Percentiles rank a stretch among this genome's conserved stretches.
These are phyloP conservation scores for Centruroides vittatus DNA, from an alignment of 1,140 invertebrate genomes.

Conservation along the genomic window DNA sequence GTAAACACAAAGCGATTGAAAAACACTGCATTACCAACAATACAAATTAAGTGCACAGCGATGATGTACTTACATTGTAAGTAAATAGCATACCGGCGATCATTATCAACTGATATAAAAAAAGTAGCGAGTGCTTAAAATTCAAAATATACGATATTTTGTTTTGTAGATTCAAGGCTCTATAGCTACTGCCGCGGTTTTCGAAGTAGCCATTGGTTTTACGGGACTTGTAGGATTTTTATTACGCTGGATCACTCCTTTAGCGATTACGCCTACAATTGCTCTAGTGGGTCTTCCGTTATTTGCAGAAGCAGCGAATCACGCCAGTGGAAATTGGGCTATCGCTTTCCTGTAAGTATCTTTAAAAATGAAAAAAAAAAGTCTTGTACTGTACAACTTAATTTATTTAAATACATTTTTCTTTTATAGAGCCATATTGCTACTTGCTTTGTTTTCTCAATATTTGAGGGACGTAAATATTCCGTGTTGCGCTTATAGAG, in stretches of 20 bases:
- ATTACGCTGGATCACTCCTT: conserved; percentile 50
- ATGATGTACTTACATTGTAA: too few relatives aligned
- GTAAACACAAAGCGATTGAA: background rate
- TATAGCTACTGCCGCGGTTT: conserved; percentile 61
- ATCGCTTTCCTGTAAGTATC: conserved; percentile 39
- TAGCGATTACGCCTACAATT: conserved; percentile 66
- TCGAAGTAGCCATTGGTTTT: conserved; percentile 59
- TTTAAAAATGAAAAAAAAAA: conserved; percentile 3
- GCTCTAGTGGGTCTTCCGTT: conserved; percentile 60
- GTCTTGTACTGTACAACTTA: conserved; percentile 1
- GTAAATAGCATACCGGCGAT: too few relatives aligned
- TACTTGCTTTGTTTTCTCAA: conserved; percentile 69
- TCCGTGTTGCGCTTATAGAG: conserved; percentile 45
- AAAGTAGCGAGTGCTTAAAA: too few relatives aligned
- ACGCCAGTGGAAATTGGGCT: conserved; percentile 63
- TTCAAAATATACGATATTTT: background rate
- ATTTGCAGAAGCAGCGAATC: conserved; percentile 56
- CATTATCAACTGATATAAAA: too few relatives aligned
- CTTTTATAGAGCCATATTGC: conserved; percentile 53
- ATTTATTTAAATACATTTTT: conserved; percentile 6
- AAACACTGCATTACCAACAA: too few relatives aligned
- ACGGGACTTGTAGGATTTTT: conserved; percentile 32
- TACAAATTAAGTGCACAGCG: too few relatives aligned
- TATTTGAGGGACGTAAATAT: conserved; percentile 51
- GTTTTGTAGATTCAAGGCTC: conserved; percentile 50